Base-by-base conservation (phyloP, 2,888 invertebrate genomes). In the Scaptomyza cyrtandrae region DNA sequence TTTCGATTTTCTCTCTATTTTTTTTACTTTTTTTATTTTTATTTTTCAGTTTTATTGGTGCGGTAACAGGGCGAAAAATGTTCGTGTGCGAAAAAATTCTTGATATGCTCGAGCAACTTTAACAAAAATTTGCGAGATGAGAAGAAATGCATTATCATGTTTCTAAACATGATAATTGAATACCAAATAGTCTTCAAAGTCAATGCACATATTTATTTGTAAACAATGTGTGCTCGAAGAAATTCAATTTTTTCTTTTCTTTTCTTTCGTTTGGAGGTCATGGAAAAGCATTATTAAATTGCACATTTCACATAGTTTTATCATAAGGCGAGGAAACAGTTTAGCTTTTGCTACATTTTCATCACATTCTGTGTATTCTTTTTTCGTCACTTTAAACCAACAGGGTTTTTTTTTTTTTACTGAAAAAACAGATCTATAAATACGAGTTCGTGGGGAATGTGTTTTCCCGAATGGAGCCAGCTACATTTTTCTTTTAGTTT, bases 381-480 rank as follows among this genome's bases (percentile, higher is more conserved):
- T 35, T 24, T 50, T 37, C 14, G 6, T 27, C 44, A 63, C 35
- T 52, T 35, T 29, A 13, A 43, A 14, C 43, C 29, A 50, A 62
- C 29, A 71, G 46, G 59, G 27, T 6, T 31, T 31, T 41, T 41
- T 41, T 14, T 49, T 71, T 55, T 58, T 59, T 59, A 76, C 72
- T 73, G 66, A 77, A 74, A 74, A 74, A 74, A 74, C 68, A 53
- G 58, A 43, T 75, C 81, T 81, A 81, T 75, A 81, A 87, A 87
- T 81, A 87, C 50, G 59, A 78, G 62, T 53, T 71, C 62, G 77
- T 80, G 62, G 77, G 66, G 67, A 79, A 55, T 62, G 48, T 62
- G 48, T 31, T 44, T 70, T 57, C 60, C 64, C 75, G 57, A 68
- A 71, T 81, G 80, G 80, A 81, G 85, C 53, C 67, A 81, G 62